These are phyloP conservation scores for Oreochromis spilurus DNA, from an alignment of 2,113 vertebrate genomes.

Conservation along the genomic window DNA sequence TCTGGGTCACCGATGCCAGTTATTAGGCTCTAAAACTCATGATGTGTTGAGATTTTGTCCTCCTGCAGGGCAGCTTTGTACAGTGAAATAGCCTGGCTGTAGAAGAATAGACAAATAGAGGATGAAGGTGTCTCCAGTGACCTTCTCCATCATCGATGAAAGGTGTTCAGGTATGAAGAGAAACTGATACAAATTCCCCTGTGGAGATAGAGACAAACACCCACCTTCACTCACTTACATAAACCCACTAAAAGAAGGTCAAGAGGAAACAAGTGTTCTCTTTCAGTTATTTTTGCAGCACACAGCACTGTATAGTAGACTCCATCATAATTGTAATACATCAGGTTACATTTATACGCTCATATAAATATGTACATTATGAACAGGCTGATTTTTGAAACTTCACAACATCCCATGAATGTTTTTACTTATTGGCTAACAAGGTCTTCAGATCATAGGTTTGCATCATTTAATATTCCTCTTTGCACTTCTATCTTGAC, in stretches of 20 bases:
- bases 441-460: not conserved
- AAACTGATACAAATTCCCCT: not conserved
- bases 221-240: not conserved
- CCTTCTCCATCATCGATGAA: constrained; percentile 1
- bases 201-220: not conserved
- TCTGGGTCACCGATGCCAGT: not conserved
- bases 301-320: not conserved
- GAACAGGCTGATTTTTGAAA: not conserved
- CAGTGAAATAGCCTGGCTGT: not conserved
- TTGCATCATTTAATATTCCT: not conserved
- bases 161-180: not conserved
- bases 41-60: not conserved
- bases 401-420: not conserved
- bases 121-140: not conserved
- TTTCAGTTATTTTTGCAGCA: not conserved
- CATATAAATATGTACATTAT: not conserved
- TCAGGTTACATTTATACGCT: not conserved
- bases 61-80: not conserved
- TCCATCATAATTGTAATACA: not conserved
- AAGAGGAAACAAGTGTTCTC: constrained; percentile 10
- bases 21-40: not conserved
- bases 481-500: not conserved
- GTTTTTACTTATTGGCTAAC: not conserved
- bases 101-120: not conserved
- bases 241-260: constrained; percentile 9